Conservation (phyloP, 2,113 vertebrate species). For the Cebidichthys violaceus region DNA sequence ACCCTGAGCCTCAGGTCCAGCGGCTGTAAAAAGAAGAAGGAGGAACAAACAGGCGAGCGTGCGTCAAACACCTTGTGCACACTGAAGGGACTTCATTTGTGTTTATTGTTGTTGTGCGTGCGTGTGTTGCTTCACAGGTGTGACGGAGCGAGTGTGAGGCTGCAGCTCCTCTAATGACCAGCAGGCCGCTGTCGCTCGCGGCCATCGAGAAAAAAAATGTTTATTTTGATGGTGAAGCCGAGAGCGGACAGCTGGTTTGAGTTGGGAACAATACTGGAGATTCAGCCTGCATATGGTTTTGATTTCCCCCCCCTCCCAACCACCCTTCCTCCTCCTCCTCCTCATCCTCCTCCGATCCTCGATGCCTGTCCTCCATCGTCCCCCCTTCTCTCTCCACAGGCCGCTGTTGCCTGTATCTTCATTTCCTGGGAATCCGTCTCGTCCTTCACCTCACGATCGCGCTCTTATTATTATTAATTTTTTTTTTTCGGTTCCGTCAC, state of each 20-base stretch:
- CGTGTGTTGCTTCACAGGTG: background rate
- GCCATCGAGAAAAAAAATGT: conserved; percentile 80
- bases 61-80: conserved; percentile 1
- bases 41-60: conserved; percentile 49
- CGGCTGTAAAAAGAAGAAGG: conserved; percentile 43
- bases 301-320: conserved; percentile 65
- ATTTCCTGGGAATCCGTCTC: conserved; percentile 69
- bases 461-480: background rate
- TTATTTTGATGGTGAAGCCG: conserved; percentile 86
- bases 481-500: conserved; percentile 20
- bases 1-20: conserved; percentile 52
- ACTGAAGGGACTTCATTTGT: too few species aligned
- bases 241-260: conserved; percentile 86
- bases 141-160: conserved; percentile 50
- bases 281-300: conserved; percentile 79
- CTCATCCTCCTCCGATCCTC: conserved; percentile 50
- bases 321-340: conserved; percentile 42
- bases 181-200: conserved; percentile 77
- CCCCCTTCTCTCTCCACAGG: conserved; percentile 57
- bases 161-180: conserved; percentile 75
- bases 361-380: conserved; percentile 52
- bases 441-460: conserved; percentile 40
- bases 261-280: conserved; percentile 83
- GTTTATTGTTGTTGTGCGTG: too few species aligned
- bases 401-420: conserved; percentile 57